Evolutionary conservation across 1,140 invertebrate genomes (phyloP).

Genomic region (Drosophila malerkotliana): DNA sequence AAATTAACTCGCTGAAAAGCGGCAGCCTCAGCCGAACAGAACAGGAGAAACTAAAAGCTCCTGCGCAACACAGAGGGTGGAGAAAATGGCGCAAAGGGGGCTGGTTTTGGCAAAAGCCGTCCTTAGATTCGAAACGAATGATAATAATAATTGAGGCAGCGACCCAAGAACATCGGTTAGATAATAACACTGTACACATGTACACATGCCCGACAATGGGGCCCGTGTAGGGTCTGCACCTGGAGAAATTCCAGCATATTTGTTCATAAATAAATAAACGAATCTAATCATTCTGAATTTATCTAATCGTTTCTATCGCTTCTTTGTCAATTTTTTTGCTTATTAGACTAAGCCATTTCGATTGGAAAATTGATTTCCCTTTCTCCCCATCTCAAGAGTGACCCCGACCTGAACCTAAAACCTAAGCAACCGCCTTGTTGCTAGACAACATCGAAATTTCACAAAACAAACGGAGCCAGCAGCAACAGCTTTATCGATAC

Average conservation of each 20-base stretch:
- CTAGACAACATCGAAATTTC: constrained; percentile 47
- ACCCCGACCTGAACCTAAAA: not conserved
- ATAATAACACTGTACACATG: constrained; percentile 45
- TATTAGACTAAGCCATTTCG: not conserved
- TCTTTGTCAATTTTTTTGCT: not conserved
- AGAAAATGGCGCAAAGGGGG: not conserved
- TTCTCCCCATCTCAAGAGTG: not conserved
- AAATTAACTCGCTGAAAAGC: constrained; percentile 76
- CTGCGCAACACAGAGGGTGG: constrained; percentile 19
- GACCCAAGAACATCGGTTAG: constrained; percentile 38
- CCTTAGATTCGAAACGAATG: constrained; percentile 76
- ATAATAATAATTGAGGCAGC: constrained; percentile 77
- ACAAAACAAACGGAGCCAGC: constrained; percentile 8
- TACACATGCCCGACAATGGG: constrained; percentile 21
- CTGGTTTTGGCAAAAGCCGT: constrained; percentile 8
- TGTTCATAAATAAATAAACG: too few relatives aligned
- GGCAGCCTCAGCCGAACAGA: constrained; percentile 30
- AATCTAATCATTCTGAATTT: too few relatives aligned
- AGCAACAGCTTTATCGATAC: constrained; percentile 44
- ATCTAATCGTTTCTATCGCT: not conserved
- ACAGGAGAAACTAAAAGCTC: constrained; percentile 41
- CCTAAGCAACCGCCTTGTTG: constrained; percentile 59
- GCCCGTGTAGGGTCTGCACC: constrained; percentile 15
- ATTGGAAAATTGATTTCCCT: constrained; percentile 14
- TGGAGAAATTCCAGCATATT: constrained; percentile 7